Base-by-base conservation (phyloP, 2,113 vertebrate genomes). In the Arvicanthis niloticus region DNA sequence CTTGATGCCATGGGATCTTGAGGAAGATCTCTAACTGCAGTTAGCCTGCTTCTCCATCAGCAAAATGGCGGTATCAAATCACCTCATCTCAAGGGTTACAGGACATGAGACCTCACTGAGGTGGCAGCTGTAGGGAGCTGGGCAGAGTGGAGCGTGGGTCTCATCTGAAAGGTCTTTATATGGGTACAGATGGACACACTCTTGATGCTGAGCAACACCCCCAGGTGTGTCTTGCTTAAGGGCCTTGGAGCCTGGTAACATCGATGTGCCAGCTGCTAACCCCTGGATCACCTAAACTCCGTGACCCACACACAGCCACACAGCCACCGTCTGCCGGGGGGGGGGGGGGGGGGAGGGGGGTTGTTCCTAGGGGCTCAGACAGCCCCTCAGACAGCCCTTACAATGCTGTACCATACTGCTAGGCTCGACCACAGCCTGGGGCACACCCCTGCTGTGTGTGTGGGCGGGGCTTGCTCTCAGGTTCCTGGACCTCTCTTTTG, bases 261-360 rank as follows among this genome's bases (percentile, higher is more conserved):
- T 53, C 11, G 3, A 3, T 1, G 19, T 3, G 75, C 65, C 31
- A 29, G n/a, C 45, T 42, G 37, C 21, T 1, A 19, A 37, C 40
- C 31, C 37, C 42, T 15, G 45, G 19, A 26, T 40, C 7, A 26
- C 12, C 31, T 0, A 13, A n/a, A 10, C 85, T 4, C 1, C 24
- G 21, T 0, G 0, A 42, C 56, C 26, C 21, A 10, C 10, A 16
- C 37, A 5, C 2, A 3, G 51, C 29, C 10, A 16, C 37, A 5
- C 2, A 3, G 51, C 29, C n/a, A 12, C 40, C 8, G 10, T 31
- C 5, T 17, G 16, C 7, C 3, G 13, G 31, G 42, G 42, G 1
- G 1, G 42, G 48, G n/a, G 48, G 31, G n/a, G 48, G 31, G 13
- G 31, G 42, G 42, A 0, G 1, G 42, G 48, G n/a, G 48, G 31